phyloP scores from a whole-genome alignment of 2,797 vertebrate genomes.

The Sebastes elongatus region DNA sequence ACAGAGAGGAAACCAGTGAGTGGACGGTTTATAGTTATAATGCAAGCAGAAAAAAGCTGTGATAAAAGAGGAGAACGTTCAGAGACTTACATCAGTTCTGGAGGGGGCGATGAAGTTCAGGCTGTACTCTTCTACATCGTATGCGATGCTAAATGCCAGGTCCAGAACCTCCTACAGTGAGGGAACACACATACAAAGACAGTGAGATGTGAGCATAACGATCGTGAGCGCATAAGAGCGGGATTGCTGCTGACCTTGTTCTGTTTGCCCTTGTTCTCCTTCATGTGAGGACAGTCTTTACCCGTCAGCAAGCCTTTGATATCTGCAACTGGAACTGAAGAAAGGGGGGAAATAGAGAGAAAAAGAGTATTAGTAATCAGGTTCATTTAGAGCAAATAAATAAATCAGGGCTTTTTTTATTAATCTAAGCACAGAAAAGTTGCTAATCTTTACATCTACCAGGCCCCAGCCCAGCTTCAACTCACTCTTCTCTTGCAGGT shows the following conservation, averaged over 20 bases:
- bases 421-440: background rate
- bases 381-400: background rate
- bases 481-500: slow-evolving; percentile 92
- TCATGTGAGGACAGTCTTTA: slow-evolving; percentile 94
- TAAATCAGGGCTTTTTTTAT: background rate
- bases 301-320: slow-evolving; percentile 92
- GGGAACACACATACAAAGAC: background rate
- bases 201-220: background rate
- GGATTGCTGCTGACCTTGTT: slow-evolving; percentile 87
- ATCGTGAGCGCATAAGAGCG: background rate
- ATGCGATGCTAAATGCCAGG: slow-evolving; percentile 92
- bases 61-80: background rate
- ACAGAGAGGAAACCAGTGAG: background rate
- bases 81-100: slow-evolving; percentile 90
- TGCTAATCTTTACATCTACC: background rate
- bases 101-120: slow-evolving; percentile 95
- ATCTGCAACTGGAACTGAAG: slow-evolving; percentile 91
- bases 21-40: background rate
- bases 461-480: background rate
- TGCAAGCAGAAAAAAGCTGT: background rate
- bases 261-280: slow-evolving; percentile 95
- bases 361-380: background rate
- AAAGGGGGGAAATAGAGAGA: background rate
- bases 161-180: slow-evolving; percentile 89
- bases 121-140: slow-evolving; percentile 88